A percentile compares a stretch with the other conserved stretches of the same genome.
These are phyloP conservation scores for Drosophila kohkoa DNA, from an alignment of 1,140 invertebrate genomes.

Conservation along the genomic window DNA sequence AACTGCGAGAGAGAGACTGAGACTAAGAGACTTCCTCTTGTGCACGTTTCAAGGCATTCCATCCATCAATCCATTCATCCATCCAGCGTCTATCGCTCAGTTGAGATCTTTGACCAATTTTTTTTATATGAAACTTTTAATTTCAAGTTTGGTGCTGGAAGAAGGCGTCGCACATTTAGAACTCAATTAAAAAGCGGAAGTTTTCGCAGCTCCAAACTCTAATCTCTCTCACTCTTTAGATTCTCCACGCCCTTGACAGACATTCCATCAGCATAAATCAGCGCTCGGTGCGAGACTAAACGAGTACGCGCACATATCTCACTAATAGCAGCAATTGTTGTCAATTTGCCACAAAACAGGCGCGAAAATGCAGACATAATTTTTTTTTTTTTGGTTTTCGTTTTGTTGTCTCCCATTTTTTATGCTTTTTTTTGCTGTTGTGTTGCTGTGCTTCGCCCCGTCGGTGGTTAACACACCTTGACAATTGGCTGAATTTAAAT, in stretches of 20 bases:
- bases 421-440: neutral
- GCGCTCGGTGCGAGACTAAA: conserved; percentile 32
- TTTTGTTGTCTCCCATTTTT: conserved; percentile 9
- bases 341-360: conserved; percentile 82
- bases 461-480: conserved; percentile 70
- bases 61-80: neutral
- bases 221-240: conserved; percentile 18
- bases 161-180: conserved; percentile 57
- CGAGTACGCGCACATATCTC: conserved; percentile 37
- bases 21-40: conserved; percentile 39
- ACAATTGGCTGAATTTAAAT: conserved; percentile 81
- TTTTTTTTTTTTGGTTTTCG: conserved; percentile 11
- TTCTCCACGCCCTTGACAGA: conserved; percentile 76
- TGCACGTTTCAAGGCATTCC: conserved; percentile 37
- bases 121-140: conserved; percentile 16
- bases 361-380: conserved; percentile 81
- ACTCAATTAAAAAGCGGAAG: conserved; percentile 76
- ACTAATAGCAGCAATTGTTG: conserved; percentile 82
- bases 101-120: conserved; percentile 24
- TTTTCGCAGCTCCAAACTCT: conserved; percentile 16
- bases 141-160: conserved; percentile 18
- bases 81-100: conserved; percentile 10
- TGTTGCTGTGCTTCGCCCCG: conserved; percentile 6
- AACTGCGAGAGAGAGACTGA: conserved; percentile 16
- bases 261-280: conserved; percentile 78